phyloP scores from a whole-genome alignment of 2,113 vertebrate genomes.

The Xenopus borealis region DNA sequence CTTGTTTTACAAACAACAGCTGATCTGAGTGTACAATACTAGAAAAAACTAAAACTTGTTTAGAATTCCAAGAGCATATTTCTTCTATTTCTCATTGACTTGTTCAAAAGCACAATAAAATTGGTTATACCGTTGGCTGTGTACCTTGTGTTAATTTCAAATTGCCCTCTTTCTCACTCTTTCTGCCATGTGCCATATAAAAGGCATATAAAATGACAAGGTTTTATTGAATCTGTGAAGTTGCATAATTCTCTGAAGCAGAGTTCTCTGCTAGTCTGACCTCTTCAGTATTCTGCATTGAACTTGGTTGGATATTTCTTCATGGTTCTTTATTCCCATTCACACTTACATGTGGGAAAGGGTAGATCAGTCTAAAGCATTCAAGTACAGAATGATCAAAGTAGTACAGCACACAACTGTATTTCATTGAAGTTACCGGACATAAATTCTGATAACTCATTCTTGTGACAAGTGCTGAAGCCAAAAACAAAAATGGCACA shows the following conservation, averaged over 20 bases:
- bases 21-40: too few relatives aligned
- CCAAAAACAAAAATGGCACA: conserved; percentile 40
- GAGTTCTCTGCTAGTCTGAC: conserved; percentile 36
- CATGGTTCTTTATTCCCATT: conserved; percentile 23
- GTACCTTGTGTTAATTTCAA: conserved; percentile 18
- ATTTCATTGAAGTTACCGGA: conserved; percentile 22
- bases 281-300: conserved; percentile 36
- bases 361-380: conserved; percentile 21
- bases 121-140: neutral
- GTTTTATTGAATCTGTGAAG: conserved; percentile 3
- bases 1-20: too few relatives aligned
- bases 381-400: conserved; percentile 34
- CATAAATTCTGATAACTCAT: conserved; percentile 2
- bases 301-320: conserved; percentile 19
- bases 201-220: conserved; percentile 16
- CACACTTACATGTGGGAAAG: conserved; percentile 26
- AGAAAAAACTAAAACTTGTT: too few relatives aligned
- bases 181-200: conserved; percentile 15
- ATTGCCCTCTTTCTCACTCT: conserved; percentile 32
- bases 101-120: conserved; percentile 4
- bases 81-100: conserved; percentile 4
- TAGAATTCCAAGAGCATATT: neutral
- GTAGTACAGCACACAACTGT: neutral
- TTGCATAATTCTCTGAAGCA: conserved; percentile 41
- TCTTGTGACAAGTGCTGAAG: conserved; percentile 31